phyloP scores from a whole-genome alignment of 2,888 invertebrate species.

The Sepiola atlantica region DNA sequence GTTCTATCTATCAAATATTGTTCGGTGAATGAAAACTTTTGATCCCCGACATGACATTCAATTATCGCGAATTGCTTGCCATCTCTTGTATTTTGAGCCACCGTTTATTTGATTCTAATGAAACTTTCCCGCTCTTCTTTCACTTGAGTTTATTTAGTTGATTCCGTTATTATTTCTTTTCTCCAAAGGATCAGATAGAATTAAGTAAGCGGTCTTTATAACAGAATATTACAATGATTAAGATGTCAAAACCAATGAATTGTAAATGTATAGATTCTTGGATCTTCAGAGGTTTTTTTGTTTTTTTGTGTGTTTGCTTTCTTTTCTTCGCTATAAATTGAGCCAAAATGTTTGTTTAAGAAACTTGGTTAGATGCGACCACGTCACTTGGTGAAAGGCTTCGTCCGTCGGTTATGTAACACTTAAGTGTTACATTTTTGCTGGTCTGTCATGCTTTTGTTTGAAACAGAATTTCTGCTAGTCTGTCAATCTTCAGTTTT shows the following conservation, averaged over 20 bases:
- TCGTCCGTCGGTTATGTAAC: too few species aligned
- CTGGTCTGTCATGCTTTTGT: too few species aligned
- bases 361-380: not conserved
- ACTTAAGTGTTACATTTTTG: too few species aligned
- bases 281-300: too few species aligned
- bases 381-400: too few species aligned
- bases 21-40: conserved; percentile 23
- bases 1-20: conserved; percentile 21
- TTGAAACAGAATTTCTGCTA: too few species aligned
- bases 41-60: conserved; percentile 32
- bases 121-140: not conserved
- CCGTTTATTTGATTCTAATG: conserved; percentile 32
- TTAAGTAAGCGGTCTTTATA: conserved; percentile 8
- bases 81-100: conserved; percentile 9
- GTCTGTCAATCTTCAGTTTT: too few species aligned
- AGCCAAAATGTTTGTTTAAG: conserved; percentile 19
- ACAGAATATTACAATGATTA: not conserved
- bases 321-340: not conserved
- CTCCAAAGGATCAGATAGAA: not conserved
- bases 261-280: not conserved
- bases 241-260: conserved; percentile 2
- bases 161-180: not conserved
- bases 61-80: conserved; percentile 19
- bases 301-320: not conserved
- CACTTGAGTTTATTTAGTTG: too few species aligned